A percentile compares a stretch with the other conserved stretches of the same genome.
Evolutionary conservation across 2,797 vertebrate genomes (phyloP).

Genomic region (Rhinichthys osculus): DNA sequence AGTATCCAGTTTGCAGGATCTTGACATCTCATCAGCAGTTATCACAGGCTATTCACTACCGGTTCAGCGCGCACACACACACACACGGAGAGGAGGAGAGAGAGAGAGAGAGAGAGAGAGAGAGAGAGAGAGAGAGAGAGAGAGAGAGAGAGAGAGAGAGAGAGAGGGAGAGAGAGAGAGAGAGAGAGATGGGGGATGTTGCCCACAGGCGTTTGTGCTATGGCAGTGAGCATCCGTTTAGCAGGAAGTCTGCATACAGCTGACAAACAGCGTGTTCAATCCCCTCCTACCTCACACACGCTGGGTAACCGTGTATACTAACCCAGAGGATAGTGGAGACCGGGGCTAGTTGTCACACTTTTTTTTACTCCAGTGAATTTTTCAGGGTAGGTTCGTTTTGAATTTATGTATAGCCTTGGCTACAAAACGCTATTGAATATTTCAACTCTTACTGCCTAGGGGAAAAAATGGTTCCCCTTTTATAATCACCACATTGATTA

Average conservation of each 20-base stretch:
- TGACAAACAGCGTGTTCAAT: conserved; percentile 52
- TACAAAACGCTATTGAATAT: neutral
- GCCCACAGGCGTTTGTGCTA: conserved; percentile 57
- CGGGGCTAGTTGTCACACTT: neutral
- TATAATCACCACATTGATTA: neutral
- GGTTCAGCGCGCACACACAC: conserved; percentile 12
- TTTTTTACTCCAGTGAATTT: neutral
- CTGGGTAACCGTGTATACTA: conserved; percentile 14
- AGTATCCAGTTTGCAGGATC: conserved; percentile 29
- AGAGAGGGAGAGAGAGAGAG: too few relatives aligned
- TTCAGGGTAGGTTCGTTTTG: neutral
- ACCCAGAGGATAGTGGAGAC: neutral
- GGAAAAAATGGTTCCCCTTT: neutral
- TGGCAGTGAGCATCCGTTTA: conserved; percentile 55
- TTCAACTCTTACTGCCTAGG: neutral
- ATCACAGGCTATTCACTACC: conserved; percentile 44
- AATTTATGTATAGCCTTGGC: neutral
- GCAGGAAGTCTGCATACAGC: conserved; percentile 52
- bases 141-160: too few relatives aligned
- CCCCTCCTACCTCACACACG: conserved; percentile 32
- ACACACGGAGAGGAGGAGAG: neutral
- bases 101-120: neutral
- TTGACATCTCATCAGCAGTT: conserved; percentile 60
- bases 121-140: neutral
- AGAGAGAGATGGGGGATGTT: conserved; percentile 29